phyloP scores from a whole-genome alignment of 2,888 invertebrate genomes.

The Rhagium mordax region DNA sequence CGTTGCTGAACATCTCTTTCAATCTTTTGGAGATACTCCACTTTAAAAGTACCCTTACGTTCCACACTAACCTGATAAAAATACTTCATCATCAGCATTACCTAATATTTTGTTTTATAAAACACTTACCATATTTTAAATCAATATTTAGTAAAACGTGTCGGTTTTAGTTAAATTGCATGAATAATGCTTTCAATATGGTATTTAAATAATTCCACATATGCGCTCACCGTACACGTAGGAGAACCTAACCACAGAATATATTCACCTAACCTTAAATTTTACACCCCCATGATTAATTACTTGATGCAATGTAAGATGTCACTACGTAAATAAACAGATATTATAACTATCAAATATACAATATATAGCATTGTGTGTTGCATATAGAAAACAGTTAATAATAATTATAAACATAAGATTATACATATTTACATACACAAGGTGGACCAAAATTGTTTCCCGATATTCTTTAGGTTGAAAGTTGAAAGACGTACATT shows the following conservation, averaged over 20 bases:
- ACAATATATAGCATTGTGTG: neutral
- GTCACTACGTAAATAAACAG: neutral
- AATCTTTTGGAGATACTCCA: slow-evolving; percentile 91
- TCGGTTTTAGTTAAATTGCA: neutral
- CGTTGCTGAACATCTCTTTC: slow-evolving; percentile 88
- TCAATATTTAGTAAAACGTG: neutral
- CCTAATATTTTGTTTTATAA: neutral
- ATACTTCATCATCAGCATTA: slow-evolving; percentile 1
- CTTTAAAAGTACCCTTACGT: slow-evolving; percentile 96
- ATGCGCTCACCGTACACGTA: neutral
- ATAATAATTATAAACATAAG: too few relatives aligned
- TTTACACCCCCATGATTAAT: neutral
- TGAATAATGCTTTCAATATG: neutral
- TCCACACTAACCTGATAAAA: slow-evolving; percentile 68
- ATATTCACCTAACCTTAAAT: neutral
- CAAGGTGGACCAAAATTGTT: too few relatives aligned
- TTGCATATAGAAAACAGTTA: neutral
- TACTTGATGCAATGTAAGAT: neutral
- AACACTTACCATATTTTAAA: slow-evolving; percentile 14
- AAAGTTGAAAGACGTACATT: too few relatives aligned
- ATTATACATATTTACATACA: too few relatives aligned
- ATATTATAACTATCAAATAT: neutral
- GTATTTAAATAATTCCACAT: neutral
- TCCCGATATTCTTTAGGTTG: too few relatives aligned
- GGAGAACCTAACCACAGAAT: neutral